Base-by-base conservation (phyloP, 2,797 vertebrate species). In the Sebastes variabilis region DNA sequence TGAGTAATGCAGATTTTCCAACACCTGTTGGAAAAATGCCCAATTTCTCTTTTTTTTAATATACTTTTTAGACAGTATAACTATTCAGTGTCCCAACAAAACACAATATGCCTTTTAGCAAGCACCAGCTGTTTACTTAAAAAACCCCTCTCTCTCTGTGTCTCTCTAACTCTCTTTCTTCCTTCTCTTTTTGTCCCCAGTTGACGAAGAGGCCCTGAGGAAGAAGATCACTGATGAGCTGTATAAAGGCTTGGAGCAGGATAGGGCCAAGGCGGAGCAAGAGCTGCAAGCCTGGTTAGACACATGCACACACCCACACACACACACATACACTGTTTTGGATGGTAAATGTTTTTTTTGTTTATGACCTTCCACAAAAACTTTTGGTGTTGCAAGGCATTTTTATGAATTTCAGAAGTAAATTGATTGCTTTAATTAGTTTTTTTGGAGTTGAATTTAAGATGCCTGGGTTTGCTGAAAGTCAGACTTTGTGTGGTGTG, bases 211-310 rank as follows among this genome's bases (percentile, higher is more conserved):
- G 81, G 96, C 97, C 68, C 92, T 99, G 76, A 97, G 96, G 94
- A 97, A 93, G 94, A 97, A 96, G 96, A 98, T 99, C 85, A 95
- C 96, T 5, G 97, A 98, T 83, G 98, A 99, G 82, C 88, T 98
- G 93, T 94, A 96, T 2, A 95, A 97, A 91, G 95, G 95, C 80
- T 83, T 98, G 94, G 96, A 97, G 5, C 83, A 97, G 82, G 97
- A 99, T 79, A 94, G 96, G 86, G 96, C 94, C 87, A 97, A 95
- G 86, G 96, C 96, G 66, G 96, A 97, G 49, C 91, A 96, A 14
- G 97, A 98, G 76, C 94, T 96, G 79, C 96, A 97, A 60, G 96
- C 96, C 75, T 97, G 97, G 98, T 99, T 86, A 94, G 90, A 82
- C 9, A 20, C 69, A 38, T 5, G 9, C 59, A 76, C 76, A 84